Percentiles rank a stretch among this genome's conserved stretches.
Conservation (phyloP, 37 sponge, comb jelly and placozoan species). For the Tethya wilhelma region DNA sequence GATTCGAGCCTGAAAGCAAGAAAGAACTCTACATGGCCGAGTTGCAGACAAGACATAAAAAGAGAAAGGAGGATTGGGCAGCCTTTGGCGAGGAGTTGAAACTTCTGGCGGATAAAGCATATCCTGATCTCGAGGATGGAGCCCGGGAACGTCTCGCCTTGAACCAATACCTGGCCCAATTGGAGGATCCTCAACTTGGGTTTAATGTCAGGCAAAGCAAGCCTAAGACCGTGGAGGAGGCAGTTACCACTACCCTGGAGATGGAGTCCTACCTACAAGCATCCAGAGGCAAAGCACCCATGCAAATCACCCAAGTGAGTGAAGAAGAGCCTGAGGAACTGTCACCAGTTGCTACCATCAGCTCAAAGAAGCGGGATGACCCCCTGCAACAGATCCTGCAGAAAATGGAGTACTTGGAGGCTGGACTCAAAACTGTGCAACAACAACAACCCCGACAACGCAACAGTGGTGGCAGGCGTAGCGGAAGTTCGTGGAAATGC, state of each 20-base stretch:
- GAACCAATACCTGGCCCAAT: slow-evolving; percentile 13
- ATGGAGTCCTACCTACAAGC: slow-evolving; percentile 43
- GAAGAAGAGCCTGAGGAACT: neutral
- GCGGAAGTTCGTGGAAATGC: too few relatives aligned
- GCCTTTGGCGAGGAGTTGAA: too few relatives aligned
- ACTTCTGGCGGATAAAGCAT: slow-evolving; percentile 50
- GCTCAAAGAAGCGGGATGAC: too few relatives aligned
- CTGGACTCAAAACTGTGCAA: too few relatives aligned
- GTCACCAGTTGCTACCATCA: neutral
- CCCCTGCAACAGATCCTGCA: too few relatives aligned
- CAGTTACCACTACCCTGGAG: slow-evolving; percentile 44
- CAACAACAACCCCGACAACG: too few relatives aligned
- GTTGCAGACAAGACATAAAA: slow-evolving; percentile 43
- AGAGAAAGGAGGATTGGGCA: slow-evolving; percentile 25
- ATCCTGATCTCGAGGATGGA: slow-evolving; percentile 5
- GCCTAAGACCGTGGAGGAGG: slow-evolving; percentile 41
- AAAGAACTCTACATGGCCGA: slow-evolving; percentile 36
- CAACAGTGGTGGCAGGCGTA: too few relatives aligned
- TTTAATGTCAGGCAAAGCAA: slow-evolving; percentile 42
- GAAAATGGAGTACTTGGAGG: too few relatives aligned
- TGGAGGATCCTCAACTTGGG: slow-evolving; percentile 35
- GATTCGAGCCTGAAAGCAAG: slow-evolving; percentile 31
- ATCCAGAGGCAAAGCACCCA: too few relatives aligned
- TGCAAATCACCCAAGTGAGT: too few relatives aligned
- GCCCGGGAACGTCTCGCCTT: slow-evolving; percentile 33